Evolutionary conservation across 2,113 vertebrate genomes (phyloP).

Genomic region (Heliornis fulica): DNA sequence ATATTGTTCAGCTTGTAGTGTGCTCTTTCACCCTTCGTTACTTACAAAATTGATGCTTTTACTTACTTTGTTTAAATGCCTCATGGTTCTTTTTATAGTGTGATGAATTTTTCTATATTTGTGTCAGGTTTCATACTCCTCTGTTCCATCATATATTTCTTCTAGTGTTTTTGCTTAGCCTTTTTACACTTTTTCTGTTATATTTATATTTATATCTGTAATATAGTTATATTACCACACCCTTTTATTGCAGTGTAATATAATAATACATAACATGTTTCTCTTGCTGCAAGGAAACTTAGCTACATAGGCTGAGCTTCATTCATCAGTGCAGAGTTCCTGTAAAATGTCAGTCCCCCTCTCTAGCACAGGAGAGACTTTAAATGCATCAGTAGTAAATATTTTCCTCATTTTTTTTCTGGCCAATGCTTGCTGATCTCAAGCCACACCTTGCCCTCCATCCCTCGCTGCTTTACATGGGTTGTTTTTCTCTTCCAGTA

Average conservation of each 20-base stretch:
- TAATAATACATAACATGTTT: not conserved
- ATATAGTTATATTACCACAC: conserved; percentile 34
- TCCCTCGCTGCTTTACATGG: not conserved
- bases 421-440: not conserved
- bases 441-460: not conserved
- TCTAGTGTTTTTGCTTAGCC: not conserved
- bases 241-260: conserved; percentile 14
- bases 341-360: not conserved
- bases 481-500: not conserved
- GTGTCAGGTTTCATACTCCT: conserved; percentile 25
- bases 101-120: conserved; percentile 43
- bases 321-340: not conserved
- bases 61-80: conserved; percentile 28
- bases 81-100: conserved; percentile 24
- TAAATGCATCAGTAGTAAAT: not conserved
- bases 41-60: conserved; percentile 22
- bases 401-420: not conserved
- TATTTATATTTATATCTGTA: conserved; percentile 39
- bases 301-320: not conserved
- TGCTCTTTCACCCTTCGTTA: conserved; percentile 8
- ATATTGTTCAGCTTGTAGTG: not conserved
- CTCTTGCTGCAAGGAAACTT: not conserved
- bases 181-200: conserved; percentile 5
- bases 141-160: conserved; percentile 28
- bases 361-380: not conserved